A percentile compares a stretch with the other conserved stretches of the same genome.
Evolutionary conservation across 2,797 vertebrate species (phyloP).

Genomic region (Darevskia nairensis): DNA sequence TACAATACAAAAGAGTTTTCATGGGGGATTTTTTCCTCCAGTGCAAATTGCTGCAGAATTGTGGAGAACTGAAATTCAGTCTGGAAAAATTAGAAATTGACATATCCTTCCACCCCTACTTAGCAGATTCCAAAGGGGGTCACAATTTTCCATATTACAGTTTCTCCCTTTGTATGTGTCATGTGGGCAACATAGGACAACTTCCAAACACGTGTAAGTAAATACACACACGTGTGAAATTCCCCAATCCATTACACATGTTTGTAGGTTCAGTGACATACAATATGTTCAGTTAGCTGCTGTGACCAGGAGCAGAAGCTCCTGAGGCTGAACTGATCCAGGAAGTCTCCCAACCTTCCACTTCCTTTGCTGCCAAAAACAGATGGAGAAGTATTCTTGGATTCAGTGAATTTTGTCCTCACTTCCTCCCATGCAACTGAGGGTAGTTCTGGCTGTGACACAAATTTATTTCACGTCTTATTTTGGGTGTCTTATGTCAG

Average conservation of each 20-base stretch:
- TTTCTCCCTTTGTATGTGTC: neutral
- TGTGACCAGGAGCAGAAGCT: neutral
- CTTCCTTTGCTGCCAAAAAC: constrained; percentile 61
- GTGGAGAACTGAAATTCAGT: no score
- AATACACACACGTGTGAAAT: neutral
- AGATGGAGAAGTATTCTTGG: constrained; percentile 68
- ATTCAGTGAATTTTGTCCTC: constrained; percentile 72
- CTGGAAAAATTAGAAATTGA: no score
- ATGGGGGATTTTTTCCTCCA: no score
- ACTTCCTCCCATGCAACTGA: constrained; percentile 72
- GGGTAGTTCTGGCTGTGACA: constrained; percentile 70
- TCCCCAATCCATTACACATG: neutral
- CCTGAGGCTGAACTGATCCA: neutral
- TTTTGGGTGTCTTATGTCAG: constrained; percentile 73
- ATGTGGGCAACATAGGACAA: neutral
- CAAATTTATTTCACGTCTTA: constrained; percentile 71
- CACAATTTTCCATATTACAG: neutral
- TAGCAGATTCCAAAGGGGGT: neutral
- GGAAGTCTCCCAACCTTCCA: constrained; percentile 58
- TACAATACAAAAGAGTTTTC: no score
- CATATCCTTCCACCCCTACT: no score
- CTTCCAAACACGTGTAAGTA: neutral
- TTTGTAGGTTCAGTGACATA: neutral
- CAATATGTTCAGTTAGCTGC: neutral
- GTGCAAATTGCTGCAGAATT: no score